phyloP scores from a whole-genome alignment of 35 echinoderm and acorn worm species.

The Amphiura filiformis region DNA sequence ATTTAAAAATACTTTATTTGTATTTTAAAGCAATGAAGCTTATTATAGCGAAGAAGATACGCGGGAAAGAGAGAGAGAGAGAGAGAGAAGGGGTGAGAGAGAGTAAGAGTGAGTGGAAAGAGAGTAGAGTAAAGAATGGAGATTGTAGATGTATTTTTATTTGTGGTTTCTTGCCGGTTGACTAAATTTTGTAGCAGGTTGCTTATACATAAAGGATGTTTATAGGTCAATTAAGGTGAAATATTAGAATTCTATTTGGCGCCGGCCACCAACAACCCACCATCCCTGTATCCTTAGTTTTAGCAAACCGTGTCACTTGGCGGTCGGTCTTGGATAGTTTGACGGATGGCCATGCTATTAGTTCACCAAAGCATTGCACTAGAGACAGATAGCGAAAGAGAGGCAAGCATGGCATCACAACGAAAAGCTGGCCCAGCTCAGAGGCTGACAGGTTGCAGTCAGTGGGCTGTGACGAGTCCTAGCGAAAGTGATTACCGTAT shows the following conservation, averaged over 20 bases:
- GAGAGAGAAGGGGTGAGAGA: no score
- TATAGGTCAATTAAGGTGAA: not conserved
- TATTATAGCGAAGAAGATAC: no score
- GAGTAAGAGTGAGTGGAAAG: no score
- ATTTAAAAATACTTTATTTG: no score
- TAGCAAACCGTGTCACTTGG: not conserved
- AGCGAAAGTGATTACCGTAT: constrained; percentile 14
- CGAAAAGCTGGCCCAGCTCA: not conserved
- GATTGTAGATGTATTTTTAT: not conserved
- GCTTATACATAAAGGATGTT: not conserved
- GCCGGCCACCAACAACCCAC: not conserved
- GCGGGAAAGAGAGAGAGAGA: no score
- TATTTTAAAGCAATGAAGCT: no score
- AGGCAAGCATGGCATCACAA: no score
- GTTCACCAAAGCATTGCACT: no score
- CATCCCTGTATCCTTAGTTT: not conserved
- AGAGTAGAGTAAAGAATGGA: not conserved
- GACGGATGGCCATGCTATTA: not conserved
- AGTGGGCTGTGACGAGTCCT: not conserved
- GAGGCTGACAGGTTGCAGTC: not conserved
- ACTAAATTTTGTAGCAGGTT: not conserved
- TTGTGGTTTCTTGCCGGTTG: not conserved
- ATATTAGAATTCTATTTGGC: not conserved
- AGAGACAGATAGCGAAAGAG: no score
- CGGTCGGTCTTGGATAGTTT: not conserved